These are phyloP conservation scores for Beris morrisii DNA, from an alignment of 2,888 invertebrate genomes.

Conservation along the genomic window DNA sequence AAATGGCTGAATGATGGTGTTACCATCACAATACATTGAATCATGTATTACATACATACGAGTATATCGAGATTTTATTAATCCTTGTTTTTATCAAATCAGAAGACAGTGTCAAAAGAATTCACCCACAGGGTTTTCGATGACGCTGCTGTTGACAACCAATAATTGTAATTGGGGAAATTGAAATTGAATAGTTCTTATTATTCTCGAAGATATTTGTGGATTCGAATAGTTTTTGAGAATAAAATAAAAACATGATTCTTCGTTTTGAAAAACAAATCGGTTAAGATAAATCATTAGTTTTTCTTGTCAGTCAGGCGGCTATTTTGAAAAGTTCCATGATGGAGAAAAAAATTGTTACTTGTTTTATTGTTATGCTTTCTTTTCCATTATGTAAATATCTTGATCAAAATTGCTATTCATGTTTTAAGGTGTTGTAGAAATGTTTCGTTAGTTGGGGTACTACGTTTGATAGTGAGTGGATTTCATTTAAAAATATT, in stretches of 20 bases:
- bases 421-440: slow-evolving; percentile 15
- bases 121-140: slow-evolving; percentile 49
- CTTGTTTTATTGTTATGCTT: slow-evolving; percentile 10
- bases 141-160: slow-evolving; percentile 35
- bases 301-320: slow-evolving; percentile 1
- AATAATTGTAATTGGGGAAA: slow-evolving; percentile 34
- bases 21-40: no score
- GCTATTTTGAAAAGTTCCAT: slow-evolving; percentile 1
- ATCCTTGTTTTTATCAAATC: slow-evolving; percentile 47
- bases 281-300: background rate
- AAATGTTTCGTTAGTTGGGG: background rate
- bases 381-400: no score
- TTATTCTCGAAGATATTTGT: no score
- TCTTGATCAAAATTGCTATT: background rate
- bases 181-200: slow-evolving; percentile 10
- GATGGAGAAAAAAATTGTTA: slow-evolving; percentile 13
- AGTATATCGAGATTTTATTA: no score
- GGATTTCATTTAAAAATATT: background rate
- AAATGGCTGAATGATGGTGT: no score
- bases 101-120: slow-evolving; percentile 58
- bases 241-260: no score
- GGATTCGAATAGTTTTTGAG: slow-evolving; percentile 14
- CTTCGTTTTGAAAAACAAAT: background rate
- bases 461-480: no score
- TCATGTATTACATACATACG: no score